Percentiles rank a stretch among this genome's conserved stretches.
Conservation (phyloP, 2,888 invertebrate genomes). For the Folsomia candida region DNA sequence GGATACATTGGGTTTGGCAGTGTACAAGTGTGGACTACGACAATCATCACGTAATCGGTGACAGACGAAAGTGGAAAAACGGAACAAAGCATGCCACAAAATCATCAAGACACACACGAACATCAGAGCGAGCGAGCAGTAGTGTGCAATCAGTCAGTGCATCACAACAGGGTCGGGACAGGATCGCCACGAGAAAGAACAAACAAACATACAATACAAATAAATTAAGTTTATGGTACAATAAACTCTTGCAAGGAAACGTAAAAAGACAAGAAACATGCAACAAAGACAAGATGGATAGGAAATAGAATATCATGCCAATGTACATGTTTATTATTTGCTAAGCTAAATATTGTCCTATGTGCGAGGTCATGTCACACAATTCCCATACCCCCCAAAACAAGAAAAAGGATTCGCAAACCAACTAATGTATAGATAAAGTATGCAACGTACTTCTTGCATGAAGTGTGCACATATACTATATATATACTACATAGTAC, state of each 20-base stretch:
- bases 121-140: conserved; percentile 16
- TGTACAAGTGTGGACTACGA: neutral
- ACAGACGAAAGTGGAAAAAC: neutral
- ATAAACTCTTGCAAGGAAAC: neutral
- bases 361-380: too few species aligned
- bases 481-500: too few species aligned
- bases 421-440: too few species aligned
- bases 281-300: too few species aligned
- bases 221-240: neutral
- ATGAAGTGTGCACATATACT: too few species aligned
- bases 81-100: neutral
- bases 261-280: neutral
- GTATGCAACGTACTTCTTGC: too few species aligned
- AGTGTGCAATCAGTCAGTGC: neutral
- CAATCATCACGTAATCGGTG: neutral
- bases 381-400: too few species aligned
- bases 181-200: neutral
- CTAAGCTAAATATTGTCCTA: too few species aligned
- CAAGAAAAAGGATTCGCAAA: too few species aligned
- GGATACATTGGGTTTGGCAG: neutral
- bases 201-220: neutral
- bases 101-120: conserved; percentile 14
- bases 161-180: neutral
- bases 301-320: too few species aligned
- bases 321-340: too few species aligned